These are phyloP conservation scores for Heliangelus exortis DNA, from an alignment of 2,797 vertebrate genomes.

Conservation along the genomic window DNA sequence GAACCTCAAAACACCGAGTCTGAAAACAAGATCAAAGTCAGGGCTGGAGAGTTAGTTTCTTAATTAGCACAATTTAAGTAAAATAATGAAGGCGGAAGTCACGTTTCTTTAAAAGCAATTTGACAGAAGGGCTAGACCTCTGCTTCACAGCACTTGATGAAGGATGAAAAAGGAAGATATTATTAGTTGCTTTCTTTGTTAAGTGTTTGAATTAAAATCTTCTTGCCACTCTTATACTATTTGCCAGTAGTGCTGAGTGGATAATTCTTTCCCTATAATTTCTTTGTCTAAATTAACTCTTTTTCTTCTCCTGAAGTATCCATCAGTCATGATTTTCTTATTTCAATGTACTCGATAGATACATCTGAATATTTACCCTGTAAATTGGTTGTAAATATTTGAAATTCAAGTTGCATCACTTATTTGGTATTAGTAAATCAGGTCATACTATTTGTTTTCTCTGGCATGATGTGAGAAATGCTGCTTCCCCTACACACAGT, in stretches of 20 bases:
- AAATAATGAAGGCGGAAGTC: slow-evolving; percentile 17
- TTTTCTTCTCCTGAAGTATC: slow-evolving; percentile 52
- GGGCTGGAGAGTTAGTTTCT: slow-evolving; percentile 12
- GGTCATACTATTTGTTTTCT: not conserved
- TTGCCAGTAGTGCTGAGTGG: slow-evolving; percentile 30
- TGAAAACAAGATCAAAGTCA: slow-evolving; percentile 9
- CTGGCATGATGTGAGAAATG: not conserved
- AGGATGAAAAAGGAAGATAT: not conserved
- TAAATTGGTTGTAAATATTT: slow-evolving; percentile 34
- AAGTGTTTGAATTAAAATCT: slow-evolving; percentile 56
- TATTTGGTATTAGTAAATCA: slow-evolving; percentile 8
- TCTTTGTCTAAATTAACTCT: slow-evolving; percentile 50
- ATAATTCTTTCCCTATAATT: slow-evolving; percentile 50
- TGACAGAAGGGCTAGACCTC: slow-evolving; percentile 26
- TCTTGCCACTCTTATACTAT: slow-evolving; percentile 13
- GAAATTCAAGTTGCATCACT: not conserved
- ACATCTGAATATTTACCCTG: slow-evolving; percentile 27
- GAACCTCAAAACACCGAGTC: not conserved
- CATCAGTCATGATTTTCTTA: slow-evolving; percentile 55
- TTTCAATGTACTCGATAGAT: slow-evolving; percentile 27
- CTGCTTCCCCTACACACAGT: not conserved
- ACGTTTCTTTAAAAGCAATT: slow-evolving; percentile 25
- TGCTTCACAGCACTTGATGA: slow-evolving; percentile 12
- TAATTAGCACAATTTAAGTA: slow-evolving; percentile 40
- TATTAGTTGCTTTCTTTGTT: slow-evolving; percentile 54